These are phyloP conservation scores for Carcharodon carcharias DNA, from an alignment of 2,797 vertebrate genomes.

Conservation along the genomic window DNA sequence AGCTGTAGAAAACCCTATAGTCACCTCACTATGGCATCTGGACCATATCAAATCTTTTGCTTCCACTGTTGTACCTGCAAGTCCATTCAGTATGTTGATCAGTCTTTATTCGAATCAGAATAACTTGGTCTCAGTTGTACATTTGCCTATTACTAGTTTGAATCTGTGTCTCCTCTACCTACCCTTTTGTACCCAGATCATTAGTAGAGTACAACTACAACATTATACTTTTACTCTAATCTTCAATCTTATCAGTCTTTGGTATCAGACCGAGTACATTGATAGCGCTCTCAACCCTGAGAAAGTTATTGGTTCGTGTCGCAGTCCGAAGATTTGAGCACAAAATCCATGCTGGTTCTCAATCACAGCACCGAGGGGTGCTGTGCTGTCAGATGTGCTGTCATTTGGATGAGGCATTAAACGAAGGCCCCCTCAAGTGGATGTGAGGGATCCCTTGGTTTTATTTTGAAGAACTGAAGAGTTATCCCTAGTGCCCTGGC, in stretches of 20 bases:
- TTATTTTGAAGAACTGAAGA: background rate
- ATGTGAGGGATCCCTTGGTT: background rate
- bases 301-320: background rate
- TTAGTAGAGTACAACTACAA: background rate
- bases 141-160: background rate
- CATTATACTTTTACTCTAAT: background rate
- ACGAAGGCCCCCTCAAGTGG: background rate
- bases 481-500: background rate
- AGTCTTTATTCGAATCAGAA: background rate
- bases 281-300: background rate
- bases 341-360: background rate
- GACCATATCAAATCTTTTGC: background rate
- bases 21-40: background rate
- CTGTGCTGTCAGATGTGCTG: background rate
- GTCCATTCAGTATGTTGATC: background rate
- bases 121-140: background rate
- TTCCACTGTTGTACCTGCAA: background rate
- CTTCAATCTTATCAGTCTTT: background rate
- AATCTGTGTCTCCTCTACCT: background rate
- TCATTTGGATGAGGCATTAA: background rate
- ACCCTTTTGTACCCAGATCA: background rate
- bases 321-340: background rate
- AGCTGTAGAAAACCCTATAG: background rate
- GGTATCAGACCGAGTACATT: background rate
- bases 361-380: background rate